phyloP scores from a whole-genome alignment of 2,888 invertebrate species.

The Machimus atricapillus region DNA sequence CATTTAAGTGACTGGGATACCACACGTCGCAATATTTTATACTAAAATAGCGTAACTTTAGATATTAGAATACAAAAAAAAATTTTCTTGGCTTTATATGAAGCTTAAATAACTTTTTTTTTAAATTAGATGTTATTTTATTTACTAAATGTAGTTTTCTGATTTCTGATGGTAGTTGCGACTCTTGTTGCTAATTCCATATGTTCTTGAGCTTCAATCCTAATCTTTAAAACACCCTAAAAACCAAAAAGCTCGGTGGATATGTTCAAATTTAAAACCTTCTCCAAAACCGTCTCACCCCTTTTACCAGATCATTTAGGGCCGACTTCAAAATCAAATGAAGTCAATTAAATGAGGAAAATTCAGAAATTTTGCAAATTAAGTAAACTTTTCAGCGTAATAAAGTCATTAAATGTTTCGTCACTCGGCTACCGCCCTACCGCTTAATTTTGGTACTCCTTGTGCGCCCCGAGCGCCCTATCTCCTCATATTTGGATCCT shows the following conservation, averaged over 20 bases:
- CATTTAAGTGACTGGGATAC: no score
- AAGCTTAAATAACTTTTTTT: no score
- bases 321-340: not conserved
- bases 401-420: slow-evolving; percentile 32
- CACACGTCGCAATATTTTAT: no score
- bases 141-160: no score
- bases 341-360: slow-evolving; percentile 17
- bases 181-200: no score
- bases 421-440: not conserved
- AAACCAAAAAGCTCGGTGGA: not conserved
- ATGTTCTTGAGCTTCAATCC: no score
- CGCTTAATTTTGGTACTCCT: not conserved
- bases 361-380: slow-evolving; percentile 17
- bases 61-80: no score
- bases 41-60: no score
- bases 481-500: slow-evolving; percentile 15
- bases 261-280: not conserved
- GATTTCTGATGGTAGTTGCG: no score
- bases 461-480: not conserved
- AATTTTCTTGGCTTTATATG: no score
- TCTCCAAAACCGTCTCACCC: not conserved
- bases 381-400: slow-evolving; percentile 15
- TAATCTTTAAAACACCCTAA: no score
- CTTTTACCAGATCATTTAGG: not conserved
- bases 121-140: no score